These are phyloP conservation scores for Dinocampus coccinellae DNA, from an alignment of 2,888 invertebrate genomes.

Conservation along the genomic window DNA sequence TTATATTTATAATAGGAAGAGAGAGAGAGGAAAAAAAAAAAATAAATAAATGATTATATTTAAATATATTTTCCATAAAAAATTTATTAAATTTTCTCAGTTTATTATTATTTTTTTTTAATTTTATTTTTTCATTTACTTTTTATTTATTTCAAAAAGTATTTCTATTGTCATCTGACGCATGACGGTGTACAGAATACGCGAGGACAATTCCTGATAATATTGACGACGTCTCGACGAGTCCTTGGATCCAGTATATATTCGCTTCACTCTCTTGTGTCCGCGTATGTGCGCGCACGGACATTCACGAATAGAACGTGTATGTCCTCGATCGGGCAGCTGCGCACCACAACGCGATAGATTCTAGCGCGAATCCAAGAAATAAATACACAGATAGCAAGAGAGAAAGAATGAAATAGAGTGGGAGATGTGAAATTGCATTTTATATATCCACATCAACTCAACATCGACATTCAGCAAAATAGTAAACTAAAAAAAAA, in stretches of 20 bases:
- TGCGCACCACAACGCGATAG: constrained; percentile 19
- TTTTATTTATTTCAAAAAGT: constrained; percentile 7
- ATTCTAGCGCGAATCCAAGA: constrained; percentile 30
- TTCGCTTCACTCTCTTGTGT: constrained; percentile 17
- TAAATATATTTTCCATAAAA: neutral
- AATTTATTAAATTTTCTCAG: neutral
- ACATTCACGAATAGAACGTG: neutral
- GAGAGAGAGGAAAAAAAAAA: too few relatives aligned
- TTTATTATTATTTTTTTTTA: neutral
- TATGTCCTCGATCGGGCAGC: constrained; percentile 18
- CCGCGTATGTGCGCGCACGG: too few relatives aligned
- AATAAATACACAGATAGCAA: constrained; percentile 33
- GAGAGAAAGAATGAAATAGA: too few relatives aligned
- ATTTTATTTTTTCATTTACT: neutral
- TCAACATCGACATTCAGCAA: neutral
- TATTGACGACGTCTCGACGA: constrained; percentile 17
- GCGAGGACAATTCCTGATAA: constrained; percentile 33
- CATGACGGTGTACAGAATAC: constrained; percentile 22
- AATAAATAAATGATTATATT: too few relatives aligned
- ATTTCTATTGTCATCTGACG: neutral
- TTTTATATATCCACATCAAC: constrained; percentile 3
- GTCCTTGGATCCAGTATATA: neutral
- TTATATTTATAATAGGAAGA: too few relatives aligned
- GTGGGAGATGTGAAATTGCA: neutral
- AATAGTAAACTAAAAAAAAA: neutral